phyloP scores from a whole-genome alignment of 2,113 vertebrate species.

The Corydoras sp. region DNA sequence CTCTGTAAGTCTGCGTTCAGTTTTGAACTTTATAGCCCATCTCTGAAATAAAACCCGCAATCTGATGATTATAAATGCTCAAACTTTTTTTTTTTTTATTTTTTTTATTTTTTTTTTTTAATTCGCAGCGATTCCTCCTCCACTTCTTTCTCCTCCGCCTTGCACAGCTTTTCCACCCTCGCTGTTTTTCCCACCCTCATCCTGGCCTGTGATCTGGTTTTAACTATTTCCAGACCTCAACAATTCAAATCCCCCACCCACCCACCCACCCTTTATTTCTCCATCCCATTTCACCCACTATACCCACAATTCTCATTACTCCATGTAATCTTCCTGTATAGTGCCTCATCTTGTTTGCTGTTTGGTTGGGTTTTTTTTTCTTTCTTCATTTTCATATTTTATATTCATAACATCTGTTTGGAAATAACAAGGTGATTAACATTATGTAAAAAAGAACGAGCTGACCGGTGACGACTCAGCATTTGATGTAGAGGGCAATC shows the following conservation, averaged over 20 bases:
- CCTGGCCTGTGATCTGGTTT: constrained; percentile 57
- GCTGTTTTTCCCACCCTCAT: constrained; percentile 66
- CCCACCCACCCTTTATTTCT: constrained; percentile 11
- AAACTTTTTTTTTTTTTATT: constrained; percentile 46
- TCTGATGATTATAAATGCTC: too few relatives aligned
- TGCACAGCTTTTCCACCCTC: constrained; percentile 57
- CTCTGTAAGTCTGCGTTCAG: background rate
- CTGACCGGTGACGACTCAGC: too few relatives aligned
- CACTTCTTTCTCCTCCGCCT: constrained; percentile 48
- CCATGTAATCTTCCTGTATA: constrained; percentile 46
- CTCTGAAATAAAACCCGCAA: too few relatives aligned
- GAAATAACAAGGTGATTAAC: too few relatives aligned
- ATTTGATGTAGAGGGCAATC: too few relatives aligned
- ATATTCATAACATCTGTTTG: too few relatives aligned
- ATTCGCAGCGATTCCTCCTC: constrained; percentile 44
- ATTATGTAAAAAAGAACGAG: too few relatives aligned
- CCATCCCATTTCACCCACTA: constrained; percentile 32
- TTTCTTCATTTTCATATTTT: background rate
- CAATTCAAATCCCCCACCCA: constrained; percentile 40
- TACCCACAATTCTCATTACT: constrained; percentile 6
- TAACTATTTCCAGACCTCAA: constrained; percentile 72
- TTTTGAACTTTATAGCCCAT: too few relatives aligned
- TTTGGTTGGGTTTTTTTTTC: background rate
- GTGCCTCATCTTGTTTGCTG: constrained; percentile 15
- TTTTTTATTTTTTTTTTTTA: constrained; percentile 55